Base-by-base conservation (phyloP, 2,797 vertebrate genomes). In the Gambusia yucatana region DNA sequence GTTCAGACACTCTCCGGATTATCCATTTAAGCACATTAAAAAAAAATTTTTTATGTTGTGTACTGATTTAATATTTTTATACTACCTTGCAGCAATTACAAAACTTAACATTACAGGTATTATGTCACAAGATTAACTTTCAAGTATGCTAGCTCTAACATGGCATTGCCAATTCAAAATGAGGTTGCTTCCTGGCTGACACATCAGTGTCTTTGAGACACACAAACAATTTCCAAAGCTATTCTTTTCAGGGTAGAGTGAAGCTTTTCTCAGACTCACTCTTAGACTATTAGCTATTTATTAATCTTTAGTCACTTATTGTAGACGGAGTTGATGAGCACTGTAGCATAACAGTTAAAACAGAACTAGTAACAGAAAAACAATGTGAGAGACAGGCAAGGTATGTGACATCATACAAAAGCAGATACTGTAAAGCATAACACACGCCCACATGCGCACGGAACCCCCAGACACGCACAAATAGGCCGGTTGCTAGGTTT, bases 361-460 rank as follows among this genome's bases (percentile, higher is more conserved):
- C 48, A 52, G 50, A 72, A 43, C 17, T 5, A 50, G 44, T 50
- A 61, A 11, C 13, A 77, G 50, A 48, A 47, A 78, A 81, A 50
- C 47, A 41, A 4, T 33, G 61, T 48, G 14, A 22, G 72, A 6
- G 6, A 14, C 55, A 77, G 28, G 36, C 9, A 65, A 39, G 1
- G 20, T 28, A 14, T 30, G 30, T 91, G 89, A 92, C 83, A 80
- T 89, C 82, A 87, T 81, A 22, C 74, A 75, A 72, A 78, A 84
- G 55, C 88, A 84, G 84, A 67, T 87, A 77, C 77, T 82, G 74
- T 81, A 30, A 70, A 63, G 72, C 9, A 25, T 43, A 4, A 33
- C 46, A 11, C 55, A 13, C 20, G 7, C 48, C 2, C 48, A 50
- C 48, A 25, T 22, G 9, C 22, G 2, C 22, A 25, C 25, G 3